Percentiles rank a stretch among this genome's conserved stretches.
phyloP scores from a whole-genome alignment of 1,140 invertebrate genomes.

The Rhopalosiphum maidis region DNA sequence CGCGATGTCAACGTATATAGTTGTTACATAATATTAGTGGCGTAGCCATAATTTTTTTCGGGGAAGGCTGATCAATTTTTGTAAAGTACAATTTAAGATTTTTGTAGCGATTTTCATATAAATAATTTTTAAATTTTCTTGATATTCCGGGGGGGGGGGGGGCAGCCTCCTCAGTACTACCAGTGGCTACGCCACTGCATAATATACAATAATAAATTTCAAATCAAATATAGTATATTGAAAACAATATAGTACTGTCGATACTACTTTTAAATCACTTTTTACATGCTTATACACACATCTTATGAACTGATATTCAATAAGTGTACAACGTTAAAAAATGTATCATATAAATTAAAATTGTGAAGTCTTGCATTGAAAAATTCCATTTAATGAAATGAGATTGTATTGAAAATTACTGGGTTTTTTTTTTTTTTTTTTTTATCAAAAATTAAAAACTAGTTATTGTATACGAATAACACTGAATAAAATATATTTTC shows the following conservation, averaged over 20 bases:
- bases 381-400: neutral
- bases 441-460: neutral
- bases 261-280: neutral
- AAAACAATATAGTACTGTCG: neutral
- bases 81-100: too few species aligned
- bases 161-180: too few species aligned
- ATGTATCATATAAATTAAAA: neutral
- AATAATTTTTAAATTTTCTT: too few species aligned
- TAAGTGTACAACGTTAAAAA: neutral
- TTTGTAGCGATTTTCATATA: too few species aligned
- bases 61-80: too few species aligned
- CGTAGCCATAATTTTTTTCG: too few species aligned
- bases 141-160: too few species aligned
- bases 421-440: too few species aligned
- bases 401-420: neutral
- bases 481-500: neutral
- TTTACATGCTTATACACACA: neutral
- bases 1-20: too few species aligned
- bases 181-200: too few species aligned
- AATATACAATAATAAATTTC: neutral
- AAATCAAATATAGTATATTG: neutral
- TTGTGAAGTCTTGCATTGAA: neutral
- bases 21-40: too few species aligned
- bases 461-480: neutral
- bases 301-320: neutral